phyloP scores from a whole-genome alignment of 2,888 invertebrate genomes.

The Blera fallax region DNA sequence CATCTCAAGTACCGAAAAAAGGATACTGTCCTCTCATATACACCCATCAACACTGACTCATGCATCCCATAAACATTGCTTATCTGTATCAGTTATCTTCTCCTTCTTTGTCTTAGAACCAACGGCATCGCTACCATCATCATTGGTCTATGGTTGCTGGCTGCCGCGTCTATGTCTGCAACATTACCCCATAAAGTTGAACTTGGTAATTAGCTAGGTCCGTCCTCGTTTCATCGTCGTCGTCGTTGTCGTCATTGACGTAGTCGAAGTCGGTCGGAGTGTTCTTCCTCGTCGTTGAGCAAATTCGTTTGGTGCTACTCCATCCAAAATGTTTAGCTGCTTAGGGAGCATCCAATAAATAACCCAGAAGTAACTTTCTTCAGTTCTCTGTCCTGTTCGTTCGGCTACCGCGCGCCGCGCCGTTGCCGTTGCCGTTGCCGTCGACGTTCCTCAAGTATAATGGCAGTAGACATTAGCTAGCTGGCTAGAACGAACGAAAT shows the following conservation, averaged over 20 bases:
- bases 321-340: slow-evolving; percentile 61
- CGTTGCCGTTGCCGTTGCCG: background rate
- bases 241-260: background rate
- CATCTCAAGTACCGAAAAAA: background rate
- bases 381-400: background rate
- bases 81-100: slow-evolving; percentile 49
- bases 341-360: slow-evolving; percentile 66
- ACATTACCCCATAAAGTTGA: slow-evolving; percentile 67
- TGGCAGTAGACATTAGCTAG: slow-evolving; percentile 69
- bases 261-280: background rate
- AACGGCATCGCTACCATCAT: slow-evolving; percentile 20
- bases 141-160: slow-evolving; percentile 22
- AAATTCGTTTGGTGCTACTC: slow-evolving; percentile 50
- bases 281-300: slow-evolving; percentile 26
- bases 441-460: slow-evolving; percentile 54
- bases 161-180: slow-evolving; percentile 55
- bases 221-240: slow-evolving; percentile 40
- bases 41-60: slow-evolving; percentile 47
- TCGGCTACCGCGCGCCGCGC: background rate
- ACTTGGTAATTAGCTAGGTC: slow-evolving; percentile 70
- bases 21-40: background rate
- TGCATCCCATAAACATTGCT: slow-evolving; percentile 55
- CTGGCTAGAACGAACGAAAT: slow-evolving; percentile 64
- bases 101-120: slow-evolving; percentile 24
- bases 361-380: slow-evolving; percentile 54